Evolutionary conservation across 2,888 invertebrate species (phyloP).

Genomic region (Pachydiplax longipennis): DNA sequence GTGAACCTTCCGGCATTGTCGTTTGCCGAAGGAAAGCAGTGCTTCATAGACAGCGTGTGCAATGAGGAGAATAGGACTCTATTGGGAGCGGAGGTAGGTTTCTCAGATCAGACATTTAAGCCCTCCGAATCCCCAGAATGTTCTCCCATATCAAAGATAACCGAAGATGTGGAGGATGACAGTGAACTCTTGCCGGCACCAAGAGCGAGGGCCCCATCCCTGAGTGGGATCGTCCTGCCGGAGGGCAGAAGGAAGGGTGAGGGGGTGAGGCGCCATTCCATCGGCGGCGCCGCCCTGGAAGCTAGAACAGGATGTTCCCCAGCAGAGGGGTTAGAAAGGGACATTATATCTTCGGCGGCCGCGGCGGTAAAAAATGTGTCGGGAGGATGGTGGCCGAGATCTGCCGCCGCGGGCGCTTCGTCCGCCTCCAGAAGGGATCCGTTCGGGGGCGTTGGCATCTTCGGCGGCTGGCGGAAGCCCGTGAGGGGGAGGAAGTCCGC

Average conservation of each 20-base stretch:
- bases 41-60: neutral
- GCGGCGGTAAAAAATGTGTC: neutral
- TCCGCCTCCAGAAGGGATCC: neutral
- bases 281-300: conserved; percentile 10
- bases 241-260: neutral
- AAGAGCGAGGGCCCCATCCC: conserved; percentile 9
- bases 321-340: neutral
- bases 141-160: neutral
- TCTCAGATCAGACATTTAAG: neutral
- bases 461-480: conserved; percentile 34
- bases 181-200: neutral
- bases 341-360: conserved; percentile 14
- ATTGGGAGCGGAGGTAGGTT: neutral
- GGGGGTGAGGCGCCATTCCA: conserved; percentile 29
- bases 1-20: neutral
- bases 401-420: neutral
- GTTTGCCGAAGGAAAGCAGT: neutral
- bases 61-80: neutral
- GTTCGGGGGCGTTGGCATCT: conserved; percentile 29
- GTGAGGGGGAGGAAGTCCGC: conserved; percentile 37
- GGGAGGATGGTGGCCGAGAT: conserved; percentile 32
- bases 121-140: neutral
- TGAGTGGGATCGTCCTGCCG: neutral
- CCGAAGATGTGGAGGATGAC: neutral
- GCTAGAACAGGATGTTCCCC: neutral